A percentile compares a stretch with the other conserved stretches of the same genome.
phyloP scores from a whole-genome alignment of 1,140 invertebrate genomes.

The Acromyrmex heyeri region DNA sequence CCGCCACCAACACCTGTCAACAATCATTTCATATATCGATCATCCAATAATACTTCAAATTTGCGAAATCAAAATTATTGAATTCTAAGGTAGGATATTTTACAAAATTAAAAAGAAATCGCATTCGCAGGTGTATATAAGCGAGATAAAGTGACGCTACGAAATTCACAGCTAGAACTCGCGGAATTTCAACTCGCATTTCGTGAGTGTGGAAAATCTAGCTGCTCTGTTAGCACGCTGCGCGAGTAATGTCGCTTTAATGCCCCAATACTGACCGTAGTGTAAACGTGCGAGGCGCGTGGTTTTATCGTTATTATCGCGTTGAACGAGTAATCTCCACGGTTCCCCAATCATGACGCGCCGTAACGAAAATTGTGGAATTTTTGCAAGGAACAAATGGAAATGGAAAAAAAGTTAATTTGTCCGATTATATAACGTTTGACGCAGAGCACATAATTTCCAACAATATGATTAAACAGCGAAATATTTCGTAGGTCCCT shows the following conservation, averaged over 20 bases:
- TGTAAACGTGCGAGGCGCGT: constrained; percentile 13
- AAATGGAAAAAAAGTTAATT: neutral
- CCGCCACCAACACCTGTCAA: constrained; percentile 80
- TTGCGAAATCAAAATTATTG: neutral
- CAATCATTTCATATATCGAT: neutral
- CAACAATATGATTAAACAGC: too few relatives aligned
- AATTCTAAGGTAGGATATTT: neutral
- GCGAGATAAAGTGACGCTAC: neutral
- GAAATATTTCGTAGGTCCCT: neutral
- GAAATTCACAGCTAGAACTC: constrained; percentile 32
- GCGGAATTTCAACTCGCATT: constrained; percentile 22
- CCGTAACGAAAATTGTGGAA: neutral
- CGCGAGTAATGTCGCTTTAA: constrained; percentile 52
- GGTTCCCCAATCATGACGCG: neutral
- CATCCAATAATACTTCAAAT: neutral
- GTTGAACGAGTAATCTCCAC: constrained; percentile 32
- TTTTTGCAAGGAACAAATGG: neutral
- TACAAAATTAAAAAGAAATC: neutral
- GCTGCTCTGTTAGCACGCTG: constrained; percentile 27
- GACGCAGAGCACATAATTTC: neutral
- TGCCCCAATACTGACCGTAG: constrained; percentile 33
- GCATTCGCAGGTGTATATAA: neutral
- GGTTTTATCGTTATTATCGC: constrained; percentile 32
- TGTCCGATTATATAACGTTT: neutral
- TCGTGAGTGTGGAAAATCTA: constrained; percentile 34